A percentile compares a stretch with the other conserved stretches of the same genome.
Conservation (phyloP, 2,797 vertebrate species). For the Onychomys leucogaster region DNA sequence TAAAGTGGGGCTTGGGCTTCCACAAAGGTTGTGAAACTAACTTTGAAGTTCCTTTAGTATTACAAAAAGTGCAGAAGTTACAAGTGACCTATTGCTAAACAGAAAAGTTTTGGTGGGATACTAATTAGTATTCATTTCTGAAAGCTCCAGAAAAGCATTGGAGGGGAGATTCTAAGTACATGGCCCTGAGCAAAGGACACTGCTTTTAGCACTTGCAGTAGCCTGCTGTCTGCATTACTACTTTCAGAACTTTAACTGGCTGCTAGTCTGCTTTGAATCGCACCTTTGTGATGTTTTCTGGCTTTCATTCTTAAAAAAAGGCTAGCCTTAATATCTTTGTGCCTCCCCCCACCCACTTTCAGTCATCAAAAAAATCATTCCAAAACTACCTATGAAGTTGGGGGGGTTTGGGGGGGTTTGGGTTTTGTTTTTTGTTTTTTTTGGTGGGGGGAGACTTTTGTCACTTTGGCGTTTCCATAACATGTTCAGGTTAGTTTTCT, state of each 20-base stretch:
- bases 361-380: not conserved
- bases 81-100: not conserved
- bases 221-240: not conserved
- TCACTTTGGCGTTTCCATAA: not conserved
- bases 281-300: not conserved
- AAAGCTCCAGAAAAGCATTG: not conserved
- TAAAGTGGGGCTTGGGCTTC: not conserved
- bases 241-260: not conserved
- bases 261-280: not conserved
- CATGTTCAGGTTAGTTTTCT: not conserved
- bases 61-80: not conserved
- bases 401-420: not conserved
- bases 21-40: not conserved
- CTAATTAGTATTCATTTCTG: not conserved
- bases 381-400: not conserved
- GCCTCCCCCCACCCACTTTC: not conserved
- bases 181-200: not conserved
- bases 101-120: not conserved
- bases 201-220: not conserved
- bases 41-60: not conserved
- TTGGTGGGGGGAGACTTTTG: slow-evolving; percentile 11
- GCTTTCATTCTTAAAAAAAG: slow-evolving; percentile 35
- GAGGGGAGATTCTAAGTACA: not conserved
- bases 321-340: not conserved
- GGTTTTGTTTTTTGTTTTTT: no score